phyloP scores from a whole-genome alignment of 64 coral and sea anemone species.

The Acropora yongei region DNA sequence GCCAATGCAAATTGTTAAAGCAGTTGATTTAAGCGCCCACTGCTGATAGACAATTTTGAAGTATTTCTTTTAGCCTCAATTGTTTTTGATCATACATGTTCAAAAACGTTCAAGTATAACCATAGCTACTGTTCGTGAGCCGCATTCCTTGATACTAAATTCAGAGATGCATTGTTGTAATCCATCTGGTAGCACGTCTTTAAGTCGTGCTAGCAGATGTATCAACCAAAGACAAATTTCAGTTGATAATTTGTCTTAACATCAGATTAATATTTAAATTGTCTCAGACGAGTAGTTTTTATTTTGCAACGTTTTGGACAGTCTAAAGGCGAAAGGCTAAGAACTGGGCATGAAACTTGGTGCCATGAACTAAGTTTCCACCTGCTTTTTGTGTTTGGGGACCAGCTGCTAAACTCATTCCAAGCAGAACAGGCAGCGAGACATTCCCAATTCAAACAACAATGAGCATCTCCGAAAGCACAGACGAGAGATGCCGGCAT shows the following conservation, averaged over 20 bases:
- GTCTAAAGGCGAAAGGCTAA: background rate
- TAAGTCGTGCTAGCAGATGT: background rate
- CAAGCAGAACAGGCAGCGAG: background rate
- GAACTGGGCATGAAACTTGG: background rate
- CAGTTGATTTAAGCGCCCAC: too few relatives aligned
- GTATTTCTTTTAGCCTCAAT: background rate
- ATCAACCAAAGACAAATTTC: background rate
- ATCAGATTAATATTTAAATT: background rate
- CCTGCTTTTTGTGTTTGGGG: background rate
- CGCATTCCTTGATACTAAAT: background rate
- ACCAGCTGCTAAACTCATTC: background rate
- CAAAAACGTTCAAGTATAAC: too few relatives aligned
- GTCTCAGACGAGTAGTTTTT: background rate
- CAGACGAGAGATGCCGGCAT: background rate
- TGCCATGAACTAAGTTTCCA: background rate
- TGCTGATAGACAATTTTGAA: background rate
- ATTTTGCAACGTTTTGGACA: background rate
- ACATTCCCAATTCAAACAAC: conserved; percentile 1
- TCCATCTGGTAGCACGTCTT: background rate
- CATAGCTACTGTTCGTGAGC: background rate
- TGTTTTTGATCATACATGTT: background rate
- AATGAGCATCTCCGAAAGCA: background rate
- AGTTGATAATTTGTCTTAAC: background rate
- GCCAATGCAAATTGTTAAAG: too few relatives aligned
- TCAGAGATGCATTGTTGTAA: background rate